Evolutionary conservation across 2,113 vertebrate genomes (phyloP).

Genomic region (Narcine bancroftii): DNA sequence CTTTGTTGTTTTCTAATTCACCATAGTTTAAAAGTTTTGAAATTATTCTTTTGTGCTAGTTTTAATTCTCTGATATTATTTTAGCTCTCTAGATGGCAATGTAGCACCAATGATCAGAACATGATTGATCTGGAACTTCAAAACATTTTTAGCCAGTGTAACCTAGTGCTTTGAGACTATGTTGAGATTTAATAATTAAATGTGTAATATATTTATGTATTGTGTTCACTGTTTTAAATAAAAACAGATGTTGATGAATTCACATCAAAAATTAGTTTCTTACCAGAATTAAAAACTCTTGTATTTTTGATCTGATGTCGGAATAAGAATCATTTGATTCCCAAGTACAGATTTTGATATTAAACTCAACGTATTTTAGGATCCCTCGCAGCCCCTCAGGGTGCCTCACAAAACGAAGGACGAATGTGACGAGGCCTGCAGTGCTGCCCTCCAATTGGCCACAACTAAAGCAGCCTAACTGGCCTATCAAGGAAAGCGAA

Average conservation of each 20-base stretch:
- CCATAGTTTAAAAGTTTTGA: neutral
- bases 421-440: too few species aligned
- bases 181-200: neutral
- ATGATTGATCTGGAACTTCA: neutral
- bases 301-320: neutral
- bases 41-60: neutral
- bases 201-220: neutral
- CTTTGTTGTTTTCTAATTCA: neutral
- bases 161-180: neutral
- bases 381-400: too few species aligned
- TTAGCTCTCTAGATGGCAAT: constrained; percentile 24
- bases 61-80: neutral
- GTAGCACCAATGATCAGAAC: neutral
- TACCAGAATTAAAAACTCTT: neutral
- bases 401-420: too few species aligned
- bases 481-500: too few species aligned
- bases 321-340: neutral
- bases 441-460: too few species aligned
- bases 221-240: neutral
- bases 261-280: neutral
- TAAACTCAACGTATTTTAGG: neutral
- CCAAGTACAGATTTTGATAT: neutral
- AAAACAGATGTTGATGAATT: neutral
- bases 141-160: too few species aligned
- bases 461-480: too few species aligned